These are phyloP conservation scores for Baronia brevicornis DNA, from an alignment of 2,888 invertebrate species.

Conservation along the genomic window DNA sequence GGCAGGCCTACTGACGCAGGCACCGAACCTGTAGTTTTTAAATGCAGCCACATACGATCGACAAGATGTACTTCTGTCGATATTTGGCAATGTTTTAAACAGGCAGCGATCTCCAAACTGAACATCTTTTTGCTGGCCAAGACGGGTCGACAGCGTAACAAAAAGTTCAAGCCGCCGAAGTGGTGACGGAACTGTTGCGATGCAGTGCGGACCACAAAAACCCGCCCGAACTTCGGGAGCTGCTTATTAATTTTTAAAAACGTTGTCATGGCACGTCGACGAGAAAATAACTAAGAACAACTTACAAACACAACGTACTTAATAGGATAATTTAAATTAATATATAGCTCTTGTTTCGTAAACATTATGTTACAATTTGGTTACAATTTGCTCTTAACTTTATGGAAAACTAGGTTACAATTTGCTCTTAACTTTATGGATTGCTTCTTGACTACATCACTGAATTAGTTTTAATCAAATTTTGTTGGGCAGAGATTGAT, in stretches of 20 bases:
- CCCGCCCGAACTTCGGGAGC: not conserved
- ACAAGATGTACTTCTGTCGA: not conserved
- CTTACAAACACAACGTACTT: not conserved
- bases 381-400: too few species aligned
- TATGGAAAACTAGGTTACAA: too few species aligned
- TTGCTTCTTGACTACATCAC: too few species aligned
- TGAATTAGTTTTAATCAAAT: too few species aligned
- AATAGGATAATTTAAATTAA: not conserved
- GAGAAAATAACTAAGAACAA: not conserved
- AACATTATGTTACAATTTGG: too few species aligned
- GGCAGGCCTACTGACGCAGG: too few species aligned
- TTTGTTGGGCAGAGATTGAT: too few species aligned
- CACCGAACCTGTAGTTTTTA: too few species aligned
- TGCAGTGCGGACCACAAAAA: constrained; percentile 4
- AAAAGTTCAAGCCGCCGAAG: too few species aligned
- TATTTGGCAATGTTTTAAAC: not conserved
- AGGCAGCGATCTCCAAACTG: not conserved
- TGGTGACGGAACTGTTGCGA: constrained; percentile 1
- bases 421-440: too few species aligned
- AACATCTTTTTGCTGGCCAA: not conserved
- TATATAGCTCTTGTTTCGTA: too few species aligned
- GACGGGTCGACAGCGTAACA: not conserved
- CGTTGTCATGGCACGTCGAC: not conserved
- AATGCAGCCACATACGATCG: not conserved
- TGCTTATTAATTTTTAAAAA: constrained; percentile 6